Evolutionary conservation across 2,797 vertebrate genomes (phyloP).

Genomic region (Amazona ochrocephala): DNA sequence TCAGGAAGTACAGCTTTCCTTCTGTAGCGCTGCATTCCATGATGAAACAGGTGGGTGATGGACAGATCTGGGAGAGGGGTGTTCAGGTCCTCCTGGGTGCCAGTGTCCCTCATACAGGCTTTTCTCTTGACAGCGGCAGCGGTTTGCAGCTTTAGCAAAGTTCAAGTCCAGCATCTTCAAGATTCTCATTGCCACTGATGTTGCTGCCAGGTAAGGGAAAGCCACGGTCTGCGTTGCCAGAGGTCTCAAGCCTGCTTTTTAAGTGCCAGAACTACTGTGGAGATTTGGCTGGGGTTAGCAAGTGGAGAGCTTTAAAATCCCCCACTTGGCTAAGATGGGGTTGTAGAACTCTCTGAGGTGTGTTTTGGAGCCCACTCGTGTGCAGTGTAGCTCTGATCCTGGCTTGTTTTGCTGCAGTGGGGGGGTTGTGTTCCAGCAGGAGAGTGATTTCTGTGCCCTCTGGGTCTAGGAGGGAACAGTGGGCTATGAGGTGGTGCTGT

Average conservation of each 20-base stretch:
- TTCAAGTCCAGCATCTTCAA: slow-evolving; percentile 97
- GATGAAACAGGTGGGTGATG: slow-evolving; percentile 91
- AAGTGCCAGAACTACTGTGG: background rate
- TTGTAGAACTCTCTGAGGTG: background rate
- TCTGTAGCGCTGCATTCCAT: slow-evolving; percentile 92
- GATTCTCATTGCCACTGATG: slow-evolving; percentile 94
- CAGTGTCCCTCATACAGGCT: fast-evolving
- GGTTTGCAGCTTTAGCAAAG: slow-evolving; percentile 92
- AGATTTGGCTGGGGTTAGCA: background rate
- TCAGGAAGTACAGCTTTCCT: slow-evolving; percentile 87
- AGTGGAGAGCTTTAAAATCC: background rate
- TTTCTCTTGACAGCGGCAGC: slow-evolving; percentile 81
- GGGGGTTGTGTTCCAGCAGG: background rate
- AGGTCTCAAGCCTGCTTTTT: no score
- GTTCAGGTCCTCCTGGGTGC: background rate
- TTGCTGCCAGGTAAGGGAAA: slow-evolving; percentile 87
- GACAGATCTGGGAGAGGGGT: background rate
- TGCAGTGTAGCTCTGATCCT: background rate
- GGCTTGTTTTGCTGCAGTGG: background rate
- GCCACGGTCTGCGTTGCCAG: fast-evolving
- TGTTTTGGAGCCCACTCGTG: fast-evolving
- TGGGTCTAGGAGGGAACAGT: background rate
- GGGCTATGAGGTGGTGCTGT: fast-evolving
- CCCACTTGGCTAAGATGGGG: fast-evolving
- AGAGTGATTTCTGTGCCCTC: background rate